phyloP scores from a whole-genome alignment of 2,888 invertebrate species.

The Napeogenes inachia region DNA sequence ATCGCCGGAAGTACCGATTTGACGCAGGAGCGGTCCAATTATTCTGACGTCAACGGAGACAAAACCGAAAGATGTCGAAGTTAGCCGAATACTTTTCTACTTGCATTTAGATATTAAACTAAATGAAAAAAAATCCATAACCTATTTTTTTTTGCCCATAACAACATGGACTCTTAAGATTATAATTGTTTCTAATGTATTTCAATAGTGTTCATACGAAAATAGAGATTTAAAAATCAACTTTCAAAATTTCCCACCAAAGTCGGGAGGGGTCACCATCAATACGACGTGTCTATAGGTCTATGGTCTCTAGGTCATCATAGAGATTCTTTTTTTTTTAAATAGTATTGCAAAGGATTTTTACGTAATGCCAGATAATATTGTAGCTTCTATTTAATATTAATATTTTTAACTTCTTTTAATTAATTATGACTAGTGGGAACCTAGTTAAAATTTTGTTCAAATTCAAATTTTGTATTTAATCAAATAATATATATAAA shows the following conservation, averaged over 20 bases:
- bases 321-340: conserved; percentile 37
- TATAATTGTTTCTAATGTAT: background rate
- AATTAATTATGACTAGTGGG: no score
- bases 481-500: no score
- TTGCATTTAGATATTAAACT: conserved; percentile 11
- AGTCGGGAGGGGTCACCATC: conserved; percentile 71
- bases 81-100: conserved; percentile 44
- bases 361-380: background rate
- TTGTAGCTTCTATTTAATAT: no score
- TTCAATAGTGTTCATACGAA: conserved; percentile 6
- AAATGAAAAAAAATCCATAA: conserved; percentile 14
- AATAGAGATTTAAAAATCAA: conserved; percentile 14
- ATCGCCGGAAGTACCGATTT: conserved; percentile 69
- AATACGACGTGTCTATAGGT: conserved; percentile 69
- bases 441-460: no score
- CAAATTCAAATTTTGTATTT: no score
- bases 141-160: background rate
- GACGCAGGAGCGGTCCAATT: conserved; percentile 67
- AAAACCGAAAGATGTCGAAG: conserved; percentile 55
- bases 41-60: conserved; percentile 71
- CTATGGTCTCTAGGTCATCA: conserved; percentile 50
- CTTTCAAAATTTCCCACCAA: conserved; percentile 61
- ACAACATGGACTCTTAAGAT: conserved; percentile 12
- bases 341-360: conserved; percentile 5
- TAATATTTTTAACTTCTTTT: no score